These are phyloP conservation scores for Polietes domitor DNA, from an alignment of 2,888 invertebrate genomes.

Conservation along the genomic window DNA sequence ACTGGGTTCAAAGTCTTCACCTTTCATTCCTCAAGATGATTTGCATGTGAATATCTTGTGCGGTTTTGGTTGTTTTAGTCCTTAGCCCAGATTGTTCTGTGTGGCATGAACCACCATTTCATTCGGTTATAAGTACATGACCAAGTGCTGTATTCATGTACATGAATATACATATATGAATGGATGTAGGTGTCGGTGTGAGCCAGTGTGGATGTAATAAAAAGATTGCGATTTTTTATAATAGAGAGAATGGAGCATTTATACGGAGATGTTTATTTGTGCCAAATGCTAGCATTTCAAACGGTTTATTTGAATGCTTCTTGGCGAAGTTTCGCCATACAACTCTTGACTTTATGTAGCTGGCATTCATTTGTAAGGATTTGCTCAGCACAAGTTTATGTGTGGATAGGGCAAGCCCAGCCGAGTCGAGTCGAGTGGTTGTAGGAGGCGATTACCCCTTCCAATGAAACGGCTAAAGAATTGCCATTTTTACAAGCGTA, in stretches of 20 bases:
- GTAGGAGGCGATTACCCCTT: slow-evolving; percentile 26
- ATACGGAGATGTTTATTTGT: slow-evolving; percentile 20
- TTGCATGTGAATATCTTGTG: too few species aligned
- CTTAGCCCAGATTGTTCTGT: too few species aligned
- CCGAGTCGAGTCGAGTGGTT: background rate
- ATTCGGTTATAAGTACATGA: too few species aligned
- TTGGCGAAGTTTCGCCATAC: background rate
- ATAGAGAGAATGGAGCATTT: slow-evolving; percentile 26
- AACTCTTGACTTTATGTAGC: too few species aligned
- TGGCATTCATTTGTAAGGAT: background rate
- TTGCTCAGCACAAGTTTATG: background rate
- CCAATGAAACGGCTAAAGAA: slow-evolving; percentile 23
- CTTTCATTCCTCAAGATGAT: too few species aligned
- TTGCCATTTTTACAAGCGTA: slow-evolving; percentile 35
- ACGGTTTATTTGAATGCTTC: slow-evolving; percentile 34
- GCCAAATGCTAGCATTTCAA: slow-evolving; percentile 34
- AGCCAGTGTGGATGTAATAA: background rate
- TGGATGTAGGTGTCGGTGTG: background rate
- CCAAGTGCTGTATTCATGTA: background rate
- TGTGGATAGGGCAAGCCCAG: background rate
- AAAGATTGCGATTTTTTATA: slow-evolving; percentile 29
- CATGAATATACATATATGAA: background rate
- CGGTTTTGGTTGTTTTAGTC: too few species aligned
- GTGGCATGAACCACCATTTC: too few species aligned
- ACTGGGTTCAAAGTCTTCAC: too few species aligned